Evolutionary conservation across 2,797 vertebrate genomes (phyloP).

Genomic region (Dryobates pubescens): DNA sequence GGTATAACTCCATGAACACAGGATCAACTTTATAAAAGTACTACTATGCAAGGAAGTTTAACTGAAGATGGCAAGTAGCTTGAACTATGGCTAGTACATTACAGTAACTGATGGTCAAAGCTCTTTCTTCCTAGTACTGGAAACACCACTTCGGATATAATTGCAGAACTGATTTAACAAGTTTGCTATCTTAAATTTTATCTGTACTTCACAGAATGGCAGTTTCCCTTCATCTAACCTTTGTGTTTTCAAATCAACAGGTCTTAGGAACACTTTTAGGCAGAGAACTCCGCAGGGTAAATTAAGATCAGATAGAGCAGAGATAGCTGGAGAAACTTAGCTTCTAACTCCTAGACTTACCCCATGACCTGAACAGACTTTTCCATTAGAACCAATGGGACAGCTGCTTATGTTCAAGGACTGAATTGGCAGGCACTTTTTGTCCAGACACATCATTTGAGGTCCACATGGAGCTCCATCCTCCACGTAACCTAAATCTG

Average conservation of each 20-base stretch:
- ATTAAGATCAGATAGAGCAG: background rate
- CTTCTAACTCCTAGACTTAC: slow-evolving; percentile 80
- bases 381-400: slow-evolving; percentile 89
- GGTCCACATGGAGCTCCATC: slow-evolving; percentile 98
- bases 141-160: background rate
- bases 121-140: background rate
- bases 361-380: slow-evolving; percentile 96
- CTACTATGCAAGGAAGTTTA: background rate
- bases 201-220: background rate
- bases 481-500: slow-evolving; percentile 96
- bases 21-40: background rate
- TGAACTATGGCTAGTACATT: background rate
- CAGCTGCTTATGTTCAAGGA: slow-evolving; percentile 97
- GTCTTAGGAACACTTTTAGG: background rate
- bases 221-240: background rate
- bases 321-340: background rate
- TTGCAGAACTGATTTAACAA: background rate
- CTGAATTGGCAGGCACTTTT: slow-evolving; percentile 96
- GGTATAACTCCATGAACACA: background rate
- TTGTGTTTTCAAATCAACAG: background rate
- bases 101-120: background rate
- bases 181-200: background rate
- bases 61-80: background rate
- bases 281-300: background rate
- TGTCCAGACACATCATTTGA: slow-evolving; percentile 99